These are phyloP conservation scores for Epinephelus fuscoguttatus DNA, from an alignment of 2,113 vertebrate genomes.

Conservation along the genomic window DNA sequence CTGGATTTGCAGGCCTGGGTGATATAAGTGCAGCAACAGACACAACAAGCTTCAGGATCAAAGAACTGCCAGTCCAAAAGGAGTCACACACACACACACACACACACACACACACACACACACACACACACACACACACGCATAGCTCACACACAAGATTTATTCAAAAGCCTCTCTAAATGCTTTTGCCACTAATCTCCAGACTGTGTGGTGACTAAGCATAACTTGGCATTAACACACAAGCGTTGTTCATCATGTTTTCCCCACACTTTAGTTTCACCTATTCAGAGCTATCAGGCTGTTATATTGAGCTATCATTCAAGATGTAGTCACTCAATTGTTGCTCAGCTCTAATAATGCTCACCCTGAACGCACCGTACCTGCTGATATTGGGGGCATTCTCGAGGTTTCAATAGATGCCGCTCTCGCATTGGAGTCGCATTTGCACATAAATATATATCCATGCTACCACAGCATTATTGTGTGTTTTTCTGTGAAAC, in stretches of 20 bases:
- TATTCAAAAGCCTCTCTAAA: constrained; percentile 58
- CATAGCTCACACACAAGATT: constrained; percentile 33
- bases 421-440: neutral
- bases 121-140: neutral
- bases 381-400: constrained; percentile 14
- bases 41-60: constrained; percentile 62
- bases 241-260: constrained; percentile 46
- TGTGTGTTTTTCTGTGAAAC: neutral
- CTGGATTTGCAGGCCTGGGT: constrained; percentile 43
- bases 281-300: constrained; percentile 7
- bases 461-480: neutral
- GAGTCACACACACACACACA: neutral
- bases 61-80: constrained; percentile 58
- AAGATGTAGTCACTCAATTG: constrained; percentile 4
- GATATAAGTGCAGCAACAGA: constrained; percentile 52
- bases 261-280: constrained; percentile 32
- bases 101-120: constrained; percentile 3
- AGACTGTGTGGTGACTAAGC: constrained; percentile 57
- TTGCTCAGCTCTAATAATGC: constrained; percentile 17
- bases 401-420: neutral
- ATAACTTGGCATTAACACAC: constrained; percentile 48
- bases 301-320: constrained; percentile 28
- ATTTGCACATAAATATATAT: constrained; percentile 21
- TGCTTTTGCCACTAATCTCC: constrained; percentile 52
- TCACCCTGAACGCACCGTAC: neutral